Conservation (phyloP, 1,140 invertebrate genomes). For the Coenobita brevimanus region DNA sequence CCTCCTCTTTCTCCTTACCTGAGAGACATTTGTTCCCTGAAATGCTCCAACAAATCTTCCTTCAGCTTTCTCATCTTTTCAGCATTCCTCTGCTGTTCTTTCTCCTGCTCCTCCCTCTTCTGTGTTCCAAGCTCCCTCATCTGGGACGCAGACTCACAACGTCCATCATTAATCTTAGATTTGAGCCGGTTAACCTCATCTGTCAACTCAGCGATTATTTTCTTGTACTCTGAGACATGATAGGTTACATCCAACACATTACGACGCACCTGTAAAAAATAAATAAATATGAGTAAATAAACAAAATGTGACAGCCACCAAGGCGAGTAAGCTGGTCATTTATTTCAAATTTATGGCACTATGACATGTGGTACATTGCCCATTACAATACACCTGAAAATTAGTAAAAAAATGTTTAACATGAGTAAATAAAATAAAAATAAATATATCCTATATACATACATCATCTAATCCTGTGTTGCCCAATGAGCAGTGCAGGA, state of each 20-base stretch:
- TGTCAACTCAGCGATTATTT: slow-evolving; percentile 86
- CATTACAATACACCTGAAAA: too few species aligned
- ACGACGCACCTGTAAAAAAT: slow-evolving; percentile 71
- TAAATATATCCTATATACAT: too few species aligned
- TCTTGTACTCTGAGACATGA: slow-evolving; percentile 87
- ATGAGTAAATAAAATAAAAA: too few species aligned
- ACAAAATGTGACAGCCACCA: background rate
- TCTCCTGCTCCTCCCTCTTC: slow-evolving; percentile 75
- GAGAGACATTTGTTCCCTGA: slow-evolving; percentile 92
- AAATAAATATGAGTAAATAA: background rate
- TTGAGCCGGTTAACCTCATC: slow-evolving; percentile 89
- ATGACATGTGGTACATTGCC: too few species aligned
- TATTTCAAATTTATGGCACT: too few species aligned
- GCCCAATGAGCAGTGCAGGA: too few species aligned
- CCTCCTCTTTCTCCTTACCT: too few species aligned
- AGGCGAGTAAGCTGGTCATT: background rate
- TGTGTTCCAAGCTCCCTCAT: too few species aligned
- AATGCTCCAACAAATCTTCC: slow-evolving; percentile 88
- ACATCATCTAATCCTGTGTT: too few species aligned
- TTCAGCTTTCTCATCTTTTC: slow-evolving; percentile 46
- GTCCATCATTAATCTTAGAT: slow-evolving; percentile 82
- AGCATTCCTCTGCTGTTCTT: slow-evolving; percentile 68
- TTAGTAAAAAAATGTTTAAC: too few species aligned
- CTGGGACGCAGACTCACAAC: slow-evolving; percentile 72
- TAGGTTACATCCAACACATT: slow-evolving; percentile 88